phyloP scores from a whole-genome alignment of 2,888 invertebrate species.

The Caenorhabditis sp. region DNA sequence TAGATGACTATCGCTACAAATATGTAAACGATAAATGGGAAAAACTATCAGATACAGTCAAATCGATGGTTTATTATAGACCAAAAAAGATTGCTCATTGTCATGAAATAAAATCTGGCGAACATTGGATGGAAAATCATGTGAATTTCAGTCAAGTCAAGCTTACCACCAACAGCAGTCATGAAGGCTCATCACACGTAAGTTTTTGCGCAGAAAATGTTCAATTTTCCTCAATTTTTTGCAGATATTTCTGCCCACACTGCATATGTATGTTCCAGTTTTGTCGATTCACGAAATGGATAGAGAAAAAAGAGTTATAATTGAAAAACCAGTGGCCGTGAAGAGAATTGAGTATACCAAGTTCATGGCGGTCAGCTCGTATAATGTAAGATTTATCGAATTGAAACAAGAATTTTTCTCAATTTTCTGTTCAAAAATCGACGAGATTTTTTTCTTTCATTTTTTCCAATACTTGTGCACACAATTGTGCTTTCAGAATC shows the following conservation, averaged over 20 bases:
- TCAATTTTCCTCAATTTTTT: neutral
- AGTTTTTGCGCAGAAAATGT: conserved; percentile 5
- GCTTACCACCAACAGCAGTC: conserved; percentile 57
- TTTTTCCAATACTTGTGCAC: too few relatives aligned
- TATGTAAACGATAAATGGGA: conserved; percentile 44
- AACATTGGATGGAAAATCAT: conserved; percentile 49
- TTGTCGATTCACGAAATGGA: conserved; percentile 49
- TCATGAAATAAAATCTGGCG: conserved; percentile 36
- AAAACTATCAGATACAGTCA: too few relatives aligned
- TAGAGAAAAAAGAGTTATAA: too few relatives aligned
- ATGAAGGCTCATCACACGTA: conserved; percentile 38
- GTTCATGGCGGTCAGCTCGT: conserved; percentile 97
- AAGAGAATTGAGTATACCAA: conserved; percentile 93
- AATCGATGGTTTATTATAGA: too few relatives aligned
- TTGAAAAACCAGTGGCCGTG: conserved; percentile 75
- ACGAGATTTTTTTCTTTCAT: too few relatives aligned
- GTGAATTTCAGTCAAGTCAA: conserved; percentile 61
- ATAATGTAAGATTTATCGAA: conserved; percentile 76
- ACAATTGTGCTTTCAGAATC: conserved; percentile 24
- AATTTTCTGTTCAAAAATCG: too few relatives aligned
- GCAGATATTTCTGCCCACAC: conserved; percentile 86
- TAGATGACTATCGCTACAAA: conserved; percentile 57
- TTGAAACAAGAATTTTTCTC: too few relatives aligned
- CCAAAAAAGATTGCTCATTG: too few relatives aligned
- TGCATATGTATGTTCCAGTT: conserved; percentile 92